A percentile compares a stretch with the other conserved stretches of the same genome.
These are phyloP conservation scores for Patiria miniata DNA, from an alignment of 35 echinoderm and acorn worm species.

Conservation along the genomic window DNA sequence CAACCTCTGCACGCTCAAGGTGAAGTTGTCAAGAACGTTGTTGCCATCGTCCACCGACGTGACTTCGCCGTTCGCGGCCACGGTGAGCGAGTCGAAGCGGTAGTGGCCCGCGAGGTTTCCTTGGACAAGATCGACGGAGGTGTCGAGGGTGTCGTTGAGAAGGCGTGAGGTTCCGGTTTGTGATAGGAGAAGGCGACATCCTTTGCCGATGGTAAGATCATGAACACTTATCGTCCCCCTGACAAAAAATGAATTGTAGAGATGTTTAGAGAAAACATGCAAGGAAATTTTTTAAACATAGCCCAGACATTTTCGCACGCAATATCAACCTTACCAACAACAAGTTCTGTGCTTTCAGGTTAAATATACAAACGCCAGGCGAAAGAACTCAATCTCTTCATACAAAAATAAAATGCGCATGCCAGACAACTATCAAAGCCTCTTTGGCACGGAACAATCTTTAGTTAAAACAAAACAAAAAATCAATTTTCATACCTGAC, in stretches of 20 bases:
- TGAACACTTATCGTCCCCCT: slow-evolving; percentile 77
- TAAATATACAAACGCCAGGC: no score
- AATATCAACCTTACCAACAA: no score
- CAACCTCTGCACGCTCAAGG: slow-evolving; percentile 53
- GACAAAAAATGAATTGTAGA: no score
- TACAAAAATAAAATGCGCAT: no score
- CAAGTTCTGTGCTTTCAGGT: no score
- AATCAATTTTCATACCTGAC: slow-evolving; percentile 66
- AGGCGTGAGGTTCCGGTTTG: slow-evolving; percentile 66
- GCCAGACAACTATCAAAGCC: no score
- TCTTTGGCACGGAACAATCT: no score
- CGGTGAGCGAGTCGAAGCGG: slow-evolving; percentile 69
- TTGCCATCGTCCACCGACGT: slow-evolving; percentile 57
- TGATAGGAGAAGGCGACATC: slow-evolving; percentile 83
- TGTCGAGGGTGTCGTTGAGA: slow-evolving; percentile 53
- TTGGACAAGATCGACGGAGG: slow-evolving; percentile 33
- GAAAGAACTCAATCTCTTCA: no score
- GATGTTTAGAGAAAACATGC: no score
- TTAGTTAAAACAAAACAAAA: no score
- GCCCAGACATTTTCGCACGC: no score
- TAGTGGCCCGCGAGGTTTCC: slow-evolving; percentile 65
- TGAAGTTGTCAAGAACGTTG: slow-evolving; percentile 59
- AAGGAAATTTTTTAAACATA: no score
- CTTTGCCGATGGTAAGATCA: slow-evolving; percentile 63
- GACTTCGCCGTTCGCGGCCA: slow-evolving; percentile 69